phyloP scores from a whole-genome alignment of 2,113 vertebrate genomes.

The Lamprotornis superbus region DNA sequence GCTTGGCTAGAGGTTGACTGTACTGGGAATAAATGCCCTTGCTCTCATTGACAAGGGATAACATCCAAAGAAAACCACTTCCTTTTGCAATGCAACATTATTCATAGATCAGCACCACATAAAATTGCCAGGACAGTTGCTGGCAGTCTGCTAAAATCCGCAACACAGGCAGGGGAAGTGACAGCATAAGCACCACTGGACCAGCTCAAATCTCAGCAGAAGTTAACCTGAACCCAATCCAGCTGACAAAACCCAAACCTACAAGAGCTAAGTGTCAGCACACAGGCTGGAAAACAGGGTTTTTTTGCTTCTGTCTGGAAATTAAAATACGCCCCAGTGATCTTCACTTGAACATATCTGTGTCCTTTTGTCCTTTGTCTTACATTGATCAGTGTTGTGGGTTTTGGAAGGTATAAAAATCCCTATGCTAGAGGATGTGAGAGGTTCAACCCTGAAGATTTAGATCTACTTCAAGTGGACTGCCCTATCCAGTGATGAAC shows the following conservation, averaged over 20 bases:
- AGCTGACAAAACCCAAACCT: neutral
- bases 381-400: neutral
- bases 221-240: neutral
- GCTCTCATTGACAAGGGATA: neutral
- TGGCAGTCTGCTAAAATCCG: neutral
- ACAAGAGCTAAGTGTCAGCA: neutral
- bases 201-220: conserved; percentile 2
- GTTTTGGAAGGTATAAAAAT: neutral
- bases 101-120: neutral
- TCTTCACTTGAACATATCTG: neutral
- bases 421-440: neutral
- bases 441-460: neutral
- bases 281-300: neutral
- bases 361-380: neutral
- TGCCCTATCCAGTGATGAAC: neutral
- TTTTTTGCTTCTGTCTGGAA: conserved; percentile 4
- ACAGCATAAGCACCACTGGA: neutral
- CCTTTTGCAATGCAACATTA: neutral
- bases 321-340: neutral
- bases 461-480: neutral
- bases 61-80: neutral
- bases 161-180: neutral
- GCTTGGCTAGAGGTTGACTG: neutral
- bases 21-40: neutral
- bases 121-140: neutral